A percentile compares a stretch with the other conserved stretches of the same genome.
Conservation (phyloP, 92 coral and sea anemone genomes). For the Palythoa caribaeorum region DNA sequence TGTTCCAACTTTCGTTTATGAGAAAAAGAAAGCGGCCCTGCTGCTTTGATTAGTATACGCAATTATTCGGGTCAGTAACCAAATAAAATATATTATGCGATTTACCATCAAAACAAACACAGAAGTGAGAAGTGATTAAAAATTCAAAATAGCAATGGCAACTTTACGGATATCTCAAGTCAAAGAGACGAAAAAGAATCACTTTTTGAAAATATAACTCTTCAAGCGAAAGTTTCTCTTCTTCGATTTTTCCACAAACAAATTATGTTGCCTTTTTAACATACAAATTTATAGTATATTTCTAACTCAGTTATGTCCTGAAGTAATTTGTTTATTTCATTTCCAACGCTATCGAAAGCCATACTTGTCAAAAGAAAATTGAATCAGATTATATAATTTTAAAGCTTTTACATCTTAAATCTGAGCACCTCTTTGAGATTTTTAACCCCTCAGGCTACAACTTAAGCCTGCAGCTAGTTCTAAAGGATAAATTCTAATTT, state of each 20-base stretch:
- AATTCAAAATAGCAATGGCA: neutral
- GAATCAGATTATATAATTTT: too few species aligned
- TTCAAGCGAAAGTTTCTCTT: neutral
- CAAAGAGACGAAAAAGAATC: neutral
- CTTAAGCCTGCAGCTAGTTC: too few species aligned
- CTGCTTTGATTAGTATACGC: neutral
- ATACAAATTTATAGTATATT: neutral
- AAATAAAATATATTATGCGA: neutral
- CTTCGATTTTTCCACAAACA: neutral
- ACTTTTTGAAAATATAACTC: neutral
- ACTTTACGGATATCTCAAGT: neutral
- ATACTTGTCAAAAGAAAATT: too few species aligned
- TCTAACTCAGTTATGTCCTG: neutral
- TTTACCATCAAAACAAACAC: slow-evolving; percentile 1
- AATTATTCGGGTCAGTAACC: neutral
- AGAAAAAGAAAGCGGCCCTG: neutral
- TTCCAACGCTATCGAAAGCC: neutral
- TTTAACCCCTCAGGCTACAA: too few species aligned
- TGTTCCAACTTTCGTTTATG: neutral
- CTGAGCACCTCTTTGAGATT: too few species aligned
- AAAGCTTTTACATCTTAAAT: too few species aligned
- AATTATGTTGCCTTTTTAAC: too few species aligned
- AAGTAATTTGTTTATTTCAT: neutral
- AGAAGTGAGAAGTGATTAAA: neutral
- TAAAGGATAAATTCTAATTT: too few species aligned